Evolutionary conservation across 2,888 invertebrate species (phyloP).

Genomic region (Chymomyza procnemis): DNA sequence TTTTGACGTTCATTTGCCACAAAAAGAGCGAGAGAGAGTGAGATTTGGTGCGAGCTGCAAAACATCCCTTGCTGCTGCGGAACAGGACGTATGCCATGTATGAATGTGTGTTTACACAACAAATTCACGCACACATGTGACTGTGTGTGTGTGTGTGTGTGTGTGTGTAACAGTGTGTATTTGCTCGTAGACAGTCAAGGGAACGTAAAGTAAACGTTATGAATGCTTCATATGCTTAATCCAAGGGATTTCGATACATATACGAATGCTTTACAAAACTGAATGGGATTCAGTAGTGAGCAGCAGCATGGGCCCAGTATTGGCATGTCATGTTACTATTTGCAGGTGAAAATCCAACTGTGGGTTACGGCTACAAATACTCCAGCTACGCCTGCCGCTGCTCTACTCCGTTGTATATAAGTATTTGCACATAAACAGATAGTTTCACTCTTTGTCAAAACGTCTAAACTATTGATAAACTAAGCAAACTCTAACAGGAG

Average conservation of each 20-base stretch:
- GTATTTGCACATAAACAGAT: conserved; percentile 14
- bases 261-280: conserved; percentile 51
- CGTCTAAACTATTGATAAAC: conserved; percentile 69
- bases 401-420: too few relatives aligned
- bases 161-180: conserved; percentile 17
- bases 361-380: conserved; percentile 25
- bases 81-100: not conserved
- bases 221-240: conserved; percentile 78
- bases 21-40: conserved; percentile 4
- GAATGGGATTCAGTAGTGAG: conserved; percentile 21
- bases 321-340: conserved; percentile 15
- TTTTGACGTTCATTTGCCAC: conserved; percentile 41
- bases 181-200: not conserved
- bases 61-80: not conserved
- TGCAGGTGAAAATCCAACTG: conserved; percentile 47
- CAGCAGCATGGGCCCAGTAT: conserved; percentile 2
- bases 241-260: conserved; percentile 78
- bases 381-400: conserved; percentile 4
- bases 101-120: not conserved
- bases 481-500: conserved; percentile 41
- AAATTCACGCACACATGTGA: not conserved
- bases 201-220: conserved; percentile 67
- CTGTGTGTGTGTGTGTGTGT: conserved; percentile 15
- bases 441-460: conserved; percentile 53
- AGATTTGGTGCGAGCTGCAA: not conserved